Evolutionary conservation across 2,888 invertebrate genomes (phyloP).

Genomic region (Nasonia oneida): DNA sequence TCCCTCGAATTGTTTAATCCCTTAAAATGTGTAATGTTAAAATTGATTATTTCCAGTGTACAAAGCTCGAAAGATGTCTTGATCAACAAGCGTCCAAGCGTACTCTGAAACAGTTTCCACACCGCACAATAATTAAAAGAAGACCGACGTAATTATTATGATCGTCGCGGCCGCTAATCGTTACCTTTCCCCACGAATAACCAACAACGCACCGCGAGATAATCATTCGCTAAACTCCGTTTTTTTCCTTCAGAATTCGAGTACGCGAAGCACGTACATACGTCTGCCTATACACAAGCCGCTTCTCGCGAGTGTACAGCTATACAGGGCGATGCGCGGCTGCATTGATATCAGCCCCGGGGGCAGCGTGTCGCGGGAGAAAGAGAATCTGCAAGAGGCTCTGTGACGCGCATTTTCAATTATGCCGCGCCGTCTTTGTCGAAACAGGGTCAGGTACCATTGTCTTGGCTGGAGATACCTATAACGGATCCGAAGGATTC

Average conservation of each 20-base stretch:
- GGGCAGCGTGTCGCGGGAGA: slow-evolving; percentile 5
- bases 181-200: too few species aligned
- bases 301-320: not conserved
- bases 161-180: not conserved
- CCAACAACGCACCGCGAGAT: too few species aligned
- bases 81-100: not conserved
- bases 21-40: not conserved
- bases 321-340: slow-evolving; percentile 27
- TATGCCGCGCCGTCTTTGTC: slow-evolving; percentile 50
- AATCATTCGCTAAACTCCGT: not conserved
- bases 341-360: slow-evolving; percentile 54
- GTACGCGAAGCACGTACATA: slow-evolving; percentile 56
- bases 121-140: too few species aligned
- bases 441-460: slow-evolving; percentile 66
- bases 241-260: not conserved
- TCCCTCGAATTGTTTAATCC: too few species aligned
- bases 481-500: slow-evolving; percentile 47
- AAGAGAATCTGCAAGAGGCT: not conserved
- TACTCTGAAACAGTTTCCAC: not conserved
- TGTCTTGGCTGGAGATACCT: slow-evolving; percentile 64
- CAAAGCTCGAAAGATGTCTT: not conserved
- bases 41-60: not conserved
- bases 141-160: not conserved
- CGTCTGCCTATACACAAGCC: slow-evolving; percentile 45
- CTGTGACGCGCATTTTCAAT: slow-evolving; percentile 70